Conservation (phyloP, 2,888 invertebrate genomes). For the Hypsopygia costalis region DNA sequence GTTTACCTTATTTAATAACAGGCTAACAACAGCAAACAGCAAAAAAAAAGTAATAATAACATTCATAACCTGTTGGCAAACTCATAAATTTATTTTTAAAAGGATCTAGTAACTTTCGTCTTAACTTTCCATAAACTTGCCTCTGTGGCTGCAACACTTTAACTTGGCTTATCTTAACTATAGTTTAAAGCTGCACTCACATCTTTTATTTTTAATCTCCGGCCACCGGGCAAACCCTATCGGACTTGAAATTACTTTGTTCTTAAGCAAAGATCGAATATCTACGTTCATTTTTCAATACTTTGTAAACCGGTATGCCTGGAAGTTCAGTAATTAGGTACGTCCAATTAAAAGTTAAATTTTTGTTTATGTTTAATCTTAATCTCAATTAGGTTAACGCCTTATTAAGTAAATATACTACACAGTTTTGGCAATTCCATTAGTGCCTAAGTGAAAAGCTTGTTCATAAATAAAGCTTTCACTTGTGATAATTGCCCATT, state of each 20-base stretch:
- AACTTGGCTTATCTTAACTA: constrained; percentile 69
- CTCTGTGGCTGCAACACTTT: constrained; percentile 46
- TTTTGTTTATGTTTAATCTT: constrained; percentile 1
- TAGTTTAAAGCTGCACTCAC: constrained; percentile 57
- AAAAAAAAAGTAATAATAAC: constrained; percentile 10
- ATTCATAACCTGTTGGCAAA: constrained; percentile 22
- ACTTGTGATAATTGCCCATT: too few relatives aligned
- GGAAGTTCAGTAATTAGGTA: constrained; percentile 64
- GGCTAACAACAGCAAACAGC: constrained; percentile 23
- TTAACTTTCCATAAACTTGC: constrained; percentile 53
- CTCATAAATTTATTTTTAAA: constrained; percentile 35
- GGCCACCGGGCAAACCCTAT: constrained; percentile 53
- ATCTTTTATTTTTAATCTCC: constrained; percentile 72
- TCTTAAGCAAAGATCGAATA: constrained; percentile 69
- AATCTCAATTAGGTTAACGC: not conserved
- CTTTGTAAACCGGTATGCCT: constrained; percentile 51
- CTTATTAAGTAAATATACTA: too few relatives aligned
- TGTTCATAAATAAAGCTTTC: too few relatives aligned
- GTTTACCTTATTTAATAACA: constrained; percentile 11
- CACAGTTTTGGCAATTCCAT: too few relatives aligned
- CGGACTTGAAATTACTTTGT: constrained; percentile 71
- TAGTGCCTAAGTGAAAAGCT: too few relatives aligned
- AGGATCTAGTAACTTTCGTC: constrained; percentile 45
- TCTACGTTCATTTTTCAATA: constrained; percentile 70
- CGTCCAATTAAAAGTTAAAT: constrained; percentile 32